Conservation (phyloP, 2,888 invertebrate genomes). For the Omphaloscelis lunosa region DNA sequence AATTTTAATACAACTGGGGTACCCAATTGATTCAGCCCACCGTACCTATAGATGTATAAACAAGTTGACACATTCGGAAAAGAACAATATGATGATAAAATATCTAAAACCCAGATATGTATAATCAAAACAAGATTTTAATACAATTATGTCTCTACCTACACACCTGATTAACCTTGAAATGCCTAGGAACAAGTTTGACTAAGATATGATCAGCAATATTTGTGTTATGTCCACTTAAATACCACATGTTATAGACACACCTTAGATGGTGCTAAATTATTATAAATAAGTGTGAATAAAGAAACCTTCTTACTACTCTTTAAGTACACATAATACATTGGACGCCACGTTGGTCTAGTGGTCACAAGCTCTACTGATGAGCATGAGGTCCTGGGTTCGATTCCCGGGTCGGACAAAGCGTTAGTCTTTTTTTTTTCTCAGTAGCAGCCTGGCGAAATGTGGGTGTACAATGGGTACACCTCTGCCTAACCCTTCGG, state of each 20-base stretch:
- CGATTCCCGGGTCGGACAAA: background rate
- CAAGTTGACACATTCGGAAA: background rate
- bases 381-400: background rate
- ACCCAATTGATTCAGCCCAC: too few relatives aligned
- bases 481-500: background rate
- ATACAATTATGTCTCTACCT: conserved; percentile 20
- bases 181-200: conserved; percentile 57
- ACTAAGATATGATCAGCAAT: conserved; percentile 14
- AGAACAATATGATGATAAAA: background rate
- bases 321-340: background rate
- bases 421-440: too few relatives aligned
- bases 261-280: conserved; percentile 9
- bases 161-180: conserved; percentile 51
- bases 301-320: background rate
- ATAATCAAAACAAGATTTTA: conserved; percentile 32
- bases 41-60: too few relatives aligned
- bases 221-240: conserved; percentile 28
- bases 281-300: background rate
- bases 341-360: too few relatives aligned
- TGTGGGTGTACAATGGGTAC: too few relatives aligned
- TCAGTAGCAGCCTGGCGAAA: too few relatives aligned
- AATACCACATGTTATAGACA: conserved; percentile 20
- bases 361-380: background rate
- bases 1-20: too few relatives aligned
- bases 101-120: conserved; percentile 1